Evolutionary conservation across 2,888 invertebrate species (phyloP).

Genomic region (Drosophila monieri): DNA sequence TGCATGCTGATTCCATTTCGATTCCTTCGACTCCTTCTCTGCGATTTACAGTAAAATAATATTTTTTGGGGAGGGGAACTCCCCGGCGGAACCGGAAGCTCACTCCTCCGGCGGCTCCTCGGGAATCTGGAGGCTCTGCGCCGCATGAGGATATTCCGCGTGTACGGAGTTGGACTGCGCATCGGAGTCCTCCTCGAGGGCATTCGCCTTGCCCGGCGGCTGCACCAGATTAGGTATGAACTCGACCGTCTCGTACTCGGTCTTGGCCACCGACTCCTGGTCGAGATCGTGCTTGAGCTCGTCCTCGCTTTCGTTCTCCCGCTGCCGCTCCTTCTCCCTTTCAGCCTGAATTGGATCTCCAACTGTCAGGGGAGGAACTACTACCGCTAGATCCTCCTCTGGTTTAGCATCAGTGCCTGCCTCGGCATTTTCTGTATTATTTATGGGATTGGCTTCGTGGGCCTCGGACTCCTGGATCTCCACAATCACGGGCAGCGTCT

Average conservation of each 20-base stretch:
- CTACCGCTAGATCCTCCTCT: conserved; percentile 24
- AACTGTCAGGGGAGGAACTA: conserved; percentile 7
- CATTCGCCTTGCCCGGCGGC: conserved; percentile 65
- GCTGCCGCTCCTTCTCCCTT: conserved; percentile 4
- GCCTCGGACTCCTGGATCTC: conserved; percentile 63
- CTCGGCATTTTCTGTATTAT: conserved; percentile 26
- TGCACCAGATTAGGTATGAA: conserved; percentile 76
- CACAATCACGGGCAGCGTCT: conserved; percentile 67
- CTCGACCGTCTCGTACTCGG: conserved; percentile 82
- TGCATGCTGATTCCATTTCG: conserved; percentile 18
- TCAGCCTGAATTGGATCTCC: conserved; percentile 31
- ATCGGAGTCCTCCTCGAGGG: conserved; percentile 79
- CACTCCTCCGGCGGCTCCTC: conserved; percentile 84
- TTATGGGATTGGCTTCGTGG: conserved; percentile 8
- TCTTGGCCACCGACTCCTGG: conserved; percentile 72
- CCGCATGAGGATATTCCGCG: conserved; percentile 81
- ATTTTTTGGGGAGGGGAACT: conserved; percentile 2
- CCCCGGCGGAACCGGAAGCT: conserved; percentile 29
- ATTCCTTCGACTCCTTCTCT: conserved; percentile 9
- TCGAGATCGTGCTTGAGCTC: conserved; percentile 49
- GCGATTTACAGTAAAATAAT: conserved; percentile 56
- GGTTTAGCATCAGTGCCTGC: not conserved
- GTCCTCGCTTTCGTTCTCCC: conserved; percentile 18
- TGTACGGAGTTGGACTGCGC: conserved; percentile 83
- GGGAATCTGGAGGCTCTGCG: conserved; percentile 81